Conservation (phyloP, 2,797 vertebrate species). For the Potorous gilbertii region DNA sequence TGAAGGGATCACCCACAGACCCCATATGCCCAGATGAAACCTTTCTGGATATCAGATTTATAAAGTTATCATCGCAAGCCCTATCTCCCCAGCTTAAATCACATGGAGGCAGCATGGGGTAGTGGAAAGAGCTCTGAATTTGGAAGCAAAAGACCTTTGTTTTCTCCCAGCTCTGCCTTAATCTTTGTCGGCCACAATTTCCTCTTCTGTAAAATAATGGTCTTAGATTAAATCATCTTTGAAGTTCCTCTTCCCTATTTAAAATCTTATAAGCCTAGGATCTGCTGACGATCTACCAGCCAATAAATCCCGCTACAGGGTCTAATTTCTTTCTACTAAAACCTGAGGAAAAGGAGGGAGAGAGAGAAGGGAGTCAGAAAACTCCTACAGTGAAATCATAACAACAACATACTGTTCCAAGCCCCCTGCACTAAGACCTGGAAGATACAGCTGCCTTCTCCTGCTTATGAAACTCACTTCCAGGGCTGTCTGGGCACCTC, state of each 20-base stretch:
- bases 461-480: conserved; percentile 3
- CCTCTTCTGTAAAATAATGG: background rate
- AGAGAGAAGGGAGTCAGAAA: background rate
- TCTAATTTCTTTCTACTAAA: background rate
- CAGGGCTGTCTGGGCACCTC: background rate
- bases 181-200: background rate
- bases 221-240: background rate
- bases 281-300: background rate
- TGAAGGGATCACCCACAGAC: background rate
- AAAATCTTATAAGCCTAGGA: background rate
- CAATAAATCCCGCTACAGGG: background rate
- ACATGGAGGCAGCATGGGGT: background rate
- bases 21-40: background rate
- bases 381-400: background rate
- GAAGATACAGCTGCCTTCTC: background rate
- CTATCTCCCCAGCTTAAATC: background rate
- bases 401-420: background rate
- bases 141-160: background rate
- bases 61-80: background rate
- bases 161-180: background rate
- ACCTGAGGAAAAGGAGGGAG: background rate
- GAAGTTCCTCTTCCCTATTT: background rate
- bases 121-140: background rate
- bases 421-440: background rate
- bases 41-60: background rate